Conservation (phyloP, 2,113 vertebrate genomes). For the Urocolius indicus region DNA sequence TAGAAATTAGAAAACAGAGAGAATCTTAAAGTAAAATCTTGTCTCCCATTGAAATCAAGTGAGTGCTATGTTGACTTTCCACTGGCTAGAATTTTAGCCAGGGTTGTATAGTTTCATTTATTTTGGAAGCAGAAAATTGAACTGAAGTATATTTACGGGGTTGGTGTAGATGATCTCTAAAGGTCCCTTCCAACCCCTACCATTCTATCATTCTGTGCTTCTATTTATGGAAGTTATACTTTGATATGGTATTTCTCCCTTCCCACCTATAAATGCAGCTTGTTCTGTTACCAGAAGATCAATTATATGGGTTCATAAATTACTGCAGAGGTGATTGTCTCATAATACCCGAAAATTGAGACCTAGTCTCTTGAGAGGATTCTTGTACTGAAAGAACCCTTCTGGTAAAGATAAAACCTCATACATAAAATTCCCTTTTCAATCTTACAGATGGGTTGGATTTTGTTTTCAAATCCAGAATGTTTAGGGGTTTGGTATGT, state of each 20-base stretch:
- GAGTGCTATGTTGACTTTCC: neutral
- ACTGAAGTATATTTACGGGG: neutral
- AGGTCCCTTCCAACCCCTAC: no score
- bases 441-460: neutral
- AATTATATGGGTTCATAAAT: neutral
- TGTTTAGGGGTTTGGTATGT: fast-evolving
- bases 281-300: neutral
- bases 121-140: neutral
- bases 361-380: neutral
- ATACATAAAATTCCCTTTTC: neutral
- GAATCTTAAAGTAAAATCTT: neutral
- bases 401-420: neutral
- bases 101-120: neutral
- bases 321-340: neutral
- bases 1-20: neutral
- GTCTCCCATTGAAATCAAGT: neutral
- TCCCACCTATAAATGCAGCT: neutral
- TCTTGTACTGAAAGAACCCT: neutral
- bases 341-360: neutral
- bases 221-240: neutral
- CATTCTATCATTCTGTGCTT: no score
- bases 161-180: no score
- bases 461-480: neutral
- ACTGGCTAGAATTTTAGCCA: neutral
- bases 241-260: neutral